These are phyloP conservation scores for Scortum barcoo DNA, from an alignment of 2,113 vertebrate genomes.

Conservation along the genomic window DNA sequence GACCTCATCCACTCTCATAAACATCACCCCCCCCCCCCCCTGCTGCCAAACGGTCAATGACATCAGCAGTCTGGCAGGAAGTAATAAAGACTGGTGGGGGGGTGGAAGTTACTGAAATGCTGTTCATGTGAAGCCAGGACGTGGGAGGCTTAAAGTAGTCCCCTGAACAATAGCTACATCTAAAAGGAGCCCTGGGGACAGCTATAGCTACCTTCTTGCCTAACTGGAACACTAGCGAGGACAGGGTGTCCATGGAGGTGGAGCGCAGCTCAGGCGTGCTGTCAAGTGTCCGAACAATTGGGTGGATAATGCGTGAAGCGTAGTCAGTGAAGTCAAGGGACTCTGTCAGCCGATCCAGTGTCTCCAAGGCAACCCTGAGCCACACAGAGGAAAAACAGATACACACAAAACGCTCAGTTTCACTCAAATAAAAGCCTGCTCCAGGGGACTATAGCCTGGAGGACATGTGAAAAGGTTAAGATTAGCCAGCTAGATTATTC, in stretches of 20 bases:
- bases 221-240: slow-evolving; percentile 96
- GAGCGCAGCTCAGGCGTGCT: slow-evolving; percentile 93
- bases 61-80: slow-evolving; percentile 81
- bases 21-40: slow-evolving; percentile 67
- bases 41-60: slow-evolving; percentile 64
- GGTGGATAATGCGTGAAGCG: slow-evolving; percentile 97
- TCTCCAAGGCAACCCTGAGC: slow-evolving; percentile 93
- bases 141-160: slow-evolving; percentile 41
- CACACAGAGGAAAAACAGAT: slow-evolving; percentile 55
- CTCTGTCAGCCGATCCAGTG: slow-evolving; percentile 94
- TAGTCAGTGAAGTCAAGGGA: slow-evolving; percentile 99
- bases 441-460: slow-evolving; percentile 1
- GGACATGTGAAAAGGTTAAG: slow-evolving; percentile 24
- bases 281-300: slow-evolving; percentile 94
- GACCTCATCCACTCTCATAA: slow-evolving; percentile 78
- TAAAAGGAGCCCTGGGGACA: slow-evolving; percentile 42
- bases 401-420: slow-evolving; percentile 6
- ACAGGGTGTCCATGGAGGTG: slow-evolving; percentile 97
- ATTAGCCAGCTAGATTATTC: slow-evolving; percentile 8
- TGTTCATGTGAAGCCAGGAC: slow-evolving; percentile 62
- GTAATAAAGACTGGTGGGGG: slow-evolving; percentile 59
- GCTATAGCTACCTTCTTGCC: slow-evolving; percentile 94
- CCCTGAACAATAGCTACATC: slow-evolving; percentile 49
- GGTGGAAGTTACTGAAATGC: slow-evolving; percentile 23
- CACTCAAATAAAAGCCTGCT: not conserved